Evolutionary conservation across 2,888 invertebrate genomes (phyloP), one percentile per base, ranked within the genome.

Genomic region (Cheilosia urbana): DNA sequence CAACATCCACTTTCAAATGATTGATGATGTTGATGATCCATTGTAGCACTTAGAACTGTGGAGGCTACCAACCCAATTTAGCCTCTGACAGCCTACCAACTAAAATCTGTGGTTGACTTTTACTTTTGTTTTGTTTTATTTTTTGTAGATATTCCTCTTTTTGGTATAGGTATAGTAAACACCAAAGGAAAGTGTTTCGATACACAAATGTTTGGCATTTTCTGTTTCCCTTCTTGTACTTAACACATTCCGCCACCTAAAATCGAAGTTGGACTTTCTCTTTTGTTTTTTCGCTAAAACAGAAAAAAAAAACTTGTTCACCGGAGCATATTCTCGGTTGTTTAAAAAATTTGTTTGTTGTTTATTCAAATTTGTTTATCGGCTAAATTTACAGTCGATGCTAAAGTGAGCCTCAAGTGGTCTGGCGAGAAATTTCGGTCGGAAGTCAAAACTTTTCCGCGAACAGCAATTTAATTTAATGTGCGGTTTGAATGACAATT

Each of bases 181-280:
- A 62, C 13, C 5, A 13, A 57, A 17, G 51, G 58, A 69, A 57
- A 69, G 34, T 57, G 57, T 55, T 57, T 34, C 24, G 42, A 42
- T 42, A 15, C 15, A 17, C 13, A 30, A 45, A 49, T 58, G 47
- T 63, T 62, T 53, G 60, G 53, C 30, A 45, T 37, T 60, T 45
- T 62, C n/a, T 30, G 2, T 15, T 13, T 19, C 47, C 17, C 30
- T 63, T 63, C 60, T 42, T 45, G 24, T 13, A 17, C n/a, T 34
- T 34, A 7, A 30, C 47, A 62, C 53, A 68, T 57, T 69, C 47
- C 55, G 19, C 58, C 24, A 34, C 66, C 53, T 21, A 51, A 72
- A 68, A 79, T 62, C 55, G 47, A 80, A 71, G 53, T 71, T 80
- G 53, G 75, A 30, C 84, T 84, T 84, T 80, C 84, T 80, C 84